Percentiles rank a stretch among this genome's conserved stretches.
These are phyloP conservation scores for Calidris pugnax DNA, from an alignment of 2,113 vertebrate species.

Conservation along the genomic window DNA sequence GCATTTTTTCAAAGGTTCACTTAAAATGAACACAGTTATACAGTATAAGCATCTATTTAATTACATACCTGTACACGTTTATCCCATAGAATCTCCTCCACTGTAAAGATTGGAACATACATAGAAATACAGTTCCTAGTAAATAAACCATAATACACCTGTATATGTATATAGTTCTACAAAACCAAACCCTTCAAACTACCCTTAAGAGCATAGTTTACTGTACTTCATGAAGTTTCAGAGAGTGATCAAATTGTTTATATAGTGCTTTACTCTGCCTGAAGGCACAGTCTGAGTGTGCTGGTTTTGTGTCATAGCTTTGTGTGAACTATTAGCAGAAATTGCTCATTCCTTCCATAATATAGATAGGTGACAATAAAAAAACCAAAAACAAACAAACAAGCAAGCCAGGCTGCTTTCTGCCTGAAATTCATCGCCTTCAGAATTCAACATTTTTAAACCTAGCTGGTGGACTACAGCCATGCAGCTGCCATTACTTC, in stretches of 20 bases:
- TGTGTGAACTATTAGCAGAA: not conserved
- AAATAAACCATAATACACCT: not conserved
- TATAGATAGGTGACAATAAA: not conserved
- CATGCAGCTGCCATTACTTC: not conserved
- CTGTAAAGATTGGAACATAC: not conserved
- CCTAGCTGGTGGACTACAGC: not conserved
- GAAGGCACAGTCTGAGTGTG: not conserved
- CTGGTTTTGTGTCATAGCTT: not conserved
- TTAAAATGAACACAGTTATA: not conserved
- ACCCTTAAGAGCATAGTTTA: not conserved
- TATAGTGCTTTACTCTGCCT: not conserved
- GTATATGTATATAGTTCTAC: constrained; percentile 15
- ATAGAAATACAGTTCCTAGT: not conserved
- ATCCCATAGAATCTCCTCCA: not conserved
- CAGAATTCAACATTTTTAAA: not conserved
- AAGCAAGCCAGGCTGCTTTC: not conserved
- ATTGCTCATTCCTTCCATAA: not conserved
- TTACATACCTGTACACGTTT: not conserved
- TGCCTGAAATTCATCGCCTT: not conserved
- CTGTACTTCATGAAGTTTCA: not conserved
- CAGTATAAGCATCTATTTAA: constrained; percentile 3
- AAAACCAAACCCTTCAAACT: constrained; percentile 15
- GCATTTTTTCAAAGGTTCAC: not conserved
- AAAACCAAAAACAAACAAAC: not conserved
- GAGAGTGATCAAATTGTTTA: not conserved